Base-by-base conservation (phyloP, 2,113 vertebrate genomes). In the Casuarius casuarius region DNA sequence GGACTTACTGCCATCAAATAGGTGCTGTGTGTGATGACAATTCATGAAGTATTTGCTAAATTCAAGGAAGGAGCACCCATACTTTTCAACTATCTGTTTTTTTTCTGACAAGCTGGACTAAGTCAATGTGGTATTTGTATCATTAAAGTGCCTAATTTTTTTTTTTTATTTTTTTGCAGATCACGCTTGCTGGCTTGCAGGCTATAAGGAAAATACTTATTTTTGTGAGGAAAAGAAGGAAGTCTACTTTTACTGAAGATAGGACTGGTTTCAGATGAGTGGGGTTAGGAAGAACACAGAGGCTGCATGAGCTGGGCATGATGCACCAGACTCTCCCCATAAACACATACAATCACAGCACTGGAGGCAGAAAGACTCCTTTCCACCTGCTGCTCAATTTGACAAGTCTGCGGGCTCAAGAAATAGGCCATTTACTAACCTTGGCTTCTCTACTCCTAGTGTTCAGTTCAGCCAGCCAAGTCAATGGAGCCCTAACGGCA, bases 361-460 rank as follows among this genome's bases (percentile, higher is more conserved):
- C 19, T 48, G 74, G 31, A 61, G 33, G 46, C 73, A 90, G 40
- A 92, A 52, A 3, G 26, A 81, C 48, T 84, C 68, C 65, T 75
- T 85, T 93, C 46, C 73, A 90, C 73, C 85, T 89, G 83, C 61
- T 84, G 83, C 86, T 84, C 65, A 40, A 63, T 87, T 78, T 84
- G 61, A 87, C 86, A 76, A n/a, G 51, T 33, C 20, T 92, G 62
- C 35, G 87, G 58, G 73, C 70, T 90, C 80, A 89, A 89, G 87
- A 94, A 81, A 77, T 21, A 80, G 65, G 25, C 67, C 76, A 61
- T 92, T 94, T 84, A 84, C 65, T 31, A 86, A 81, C 56, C 68
- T 21, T 77, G 79, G 85, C 88, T 88, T 90, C 63, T 77, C 85
- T 74, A 59, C 59, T 88, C n/a, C 59, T 42, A 19, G 22, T 7